These are phyloP conservation scores for Lagria hirta DNA, from an alignment of 2,888 invertebrate species.

Conservation along the genomic window DNA sequence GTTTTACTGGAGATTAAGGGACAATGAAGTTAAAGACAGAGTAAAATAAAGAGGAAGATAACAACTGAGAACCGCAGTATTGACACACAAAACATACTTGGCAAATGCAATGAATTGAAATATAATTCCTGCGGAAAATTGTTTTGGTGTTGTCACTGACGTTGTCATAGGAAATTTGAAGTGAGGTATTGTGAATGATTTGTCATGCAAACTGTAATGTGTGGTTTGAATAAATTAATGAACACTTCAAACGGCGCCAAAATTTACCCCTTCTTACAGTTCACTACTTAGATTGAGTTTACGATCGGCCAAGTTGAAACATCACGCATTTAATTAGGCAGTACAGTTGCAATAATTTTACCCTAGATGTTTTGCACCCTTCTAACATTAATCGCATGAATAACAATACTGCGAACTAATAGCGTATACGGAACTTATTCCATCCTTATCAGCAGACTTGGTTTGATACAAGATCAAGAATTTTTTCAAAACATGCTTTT, in stretches of 20 bases:
- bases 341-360: slow-evolving; percentile 18
- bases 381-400: slow-evolving; percentile 17
- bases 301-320: slow-evolving; percentile 17
- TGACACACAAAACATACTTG: too few species aligned
- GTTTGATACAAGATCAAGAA: slow-evolving; percentile 1
- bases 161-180: too few species aligned
- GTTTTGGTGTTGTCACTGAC: too few species aligned
- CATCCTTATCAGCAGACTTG: slow-evolving; percentile 6
- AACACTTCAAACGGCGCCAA: slow-evolving; percentile 14
- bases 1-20: too few species aligned
- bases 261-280: slow-evolving; percentile 19
- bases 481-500: slow-evolving; percentile 8
- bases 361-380: slow-evolving; percentile 12
- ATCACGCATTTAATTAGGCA: slow-evolving; percentile 20
- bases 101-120: too few species aligned
- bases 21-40: too few species aligned
- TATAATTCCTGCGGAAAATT: too few species aligned
- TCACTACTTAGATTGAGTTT: slow-evolving; percentile 13
- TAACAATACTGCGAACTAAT: slow-evolving; percentile 14
- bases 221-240: slow-evolving; percentile 19
- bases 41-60: too few species aligned
- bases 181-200: slow-evolving; percentile 14
- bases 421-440: neutral
- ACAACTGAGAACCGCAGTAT: too few species aligned
- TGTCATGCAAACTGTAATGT: too few species aligned